Conservation (phyloP, 2,797 vertebrate species). For the Gouania willdenowi region DNA sequence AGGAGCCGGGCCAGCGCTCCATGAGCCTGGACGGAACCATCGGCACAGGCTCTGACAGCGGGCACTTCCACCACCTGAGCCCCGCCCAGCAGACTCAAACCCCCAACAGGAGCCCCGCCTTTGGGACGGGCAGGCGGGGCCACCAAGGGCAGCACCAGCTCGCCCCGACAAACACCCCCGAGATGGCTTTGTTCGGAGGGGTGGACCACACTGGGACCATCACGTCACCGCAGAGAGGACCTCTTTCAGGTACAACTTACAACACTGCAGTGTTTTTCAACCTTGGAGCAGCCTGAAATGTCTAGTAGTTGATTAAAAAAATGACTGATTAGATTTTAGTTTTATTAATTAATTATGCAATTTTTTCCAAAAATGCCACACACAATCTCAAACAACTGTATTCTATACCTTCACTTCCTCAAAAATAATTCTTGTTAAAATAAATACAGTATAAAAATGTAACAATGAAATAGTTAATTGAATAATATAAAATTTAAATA, state of each 20-base stretch:
- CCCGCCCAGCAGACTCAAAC: constrained; percentile 83
- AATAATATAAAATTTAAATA: too few species aligned
- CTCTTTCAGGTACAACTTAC: constrained; percentile 56
- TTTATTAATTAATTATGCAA: too few species aligned
- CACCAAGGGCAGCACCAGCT: constrained; percentile 67
- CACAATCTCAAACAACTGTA: too few species aligned
- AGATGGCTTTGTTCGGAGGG: constrained; percentile 88
- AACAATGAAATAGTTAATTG: too few species aligned
- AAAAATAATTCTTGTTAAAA: too few species aligned
- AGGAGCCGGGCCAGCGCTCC: constrained; percentile 89
- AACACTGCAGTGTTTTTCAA: too few species aligned
- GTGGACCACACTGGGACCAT: constrained; percentile 84
- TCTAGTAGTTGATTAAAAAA: too few species aligned
- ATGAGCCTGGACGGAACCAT: constrained; percentile 87
- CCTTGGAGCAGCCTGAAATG: too few species aligned
- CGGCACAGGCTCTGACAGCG: constrained; percentile 66
- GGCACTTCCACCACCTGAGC: constrained; percentile 76
- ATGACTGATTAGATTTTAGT: too few species aligned
- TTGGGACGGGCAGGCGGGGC: constrained; percentile 77
- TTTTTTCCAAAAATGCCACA: too few species aligned
- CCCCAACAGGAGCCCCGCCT: constrained; percentile 82
- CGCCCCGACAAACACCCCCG: constrained; percentile 78
- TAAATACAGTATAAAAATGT: too few species aligned
- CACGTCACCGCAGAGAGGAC: constrained; percentile 85
- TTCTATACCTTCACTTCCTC: too few species aligned